Evolutionary conservation across 1,140 invertebrate genomes (phyloP).

Genomic region (Anastrepha obliqua): DNA sequence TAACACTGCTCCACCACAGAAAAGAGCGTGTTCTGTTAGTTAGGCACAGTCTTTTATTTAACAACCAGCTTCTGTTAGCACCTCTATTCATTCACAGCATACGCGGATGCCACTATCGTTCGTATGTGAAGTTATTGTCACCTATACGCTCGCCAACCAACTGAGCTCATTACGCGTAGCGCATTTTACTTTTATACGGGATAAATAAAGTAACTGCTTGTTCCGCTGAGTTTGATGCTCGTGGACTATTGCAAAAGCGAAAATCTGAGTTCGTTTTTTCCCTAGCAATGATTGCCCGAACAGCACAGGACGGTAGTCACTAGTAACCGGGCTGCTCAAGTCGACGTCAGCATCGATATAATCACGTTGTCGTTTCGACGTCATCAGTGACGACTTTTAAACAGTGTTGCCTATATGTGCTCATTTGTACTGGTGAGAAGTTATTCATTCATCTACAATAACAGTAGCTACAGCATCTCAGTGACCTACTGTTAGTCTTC

Average conservation of each 20-base stretch:
- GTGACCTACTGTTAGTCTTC: not conserved
- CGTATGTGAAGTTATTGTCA: not conserved
- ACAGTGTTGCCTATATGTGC: not conserved
- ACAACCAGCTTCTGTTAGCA: constrained; percentile 1
- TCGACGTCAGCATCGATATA: not conserved
- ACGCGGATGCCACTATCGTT: not conserved
- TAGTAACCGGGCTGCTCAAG: not conserved
- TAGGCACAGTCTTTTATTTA: not conserved
- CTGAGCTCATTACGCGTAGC: constrained; percentile 9
- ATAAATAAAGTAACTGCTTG: not conserved
- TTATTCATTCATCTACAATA: too few species aligned
- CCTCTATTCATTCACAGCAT: constrained; percentile 1
- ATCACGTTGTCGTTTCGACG: not conserved
- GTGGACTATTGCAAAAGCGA: not conserved
- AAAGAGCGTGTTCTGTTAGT: not conserved
- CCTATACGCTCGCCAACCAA: not conserved
- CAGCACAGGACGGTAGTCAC: not conserved
- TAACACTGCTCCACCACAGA: not conserved
- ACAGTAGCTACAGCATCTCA: not conserved
- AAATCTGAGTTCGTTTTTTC: not conserved
- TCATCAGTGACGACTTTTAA: not conserved
- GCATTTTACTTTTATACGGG: constrained; percentile 9
- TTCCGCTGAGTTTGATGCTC: constrained; percentile 4
- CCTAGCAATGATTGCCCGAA: not conserved
- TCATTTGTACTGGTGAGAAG: not conserved